A percentile compares a stretch with the other conserved stretches of the same genome.
phyloP scores from a whole-genome alignment of 1,140 invertebrate species.

The Nixonia krombeini region DNA sequence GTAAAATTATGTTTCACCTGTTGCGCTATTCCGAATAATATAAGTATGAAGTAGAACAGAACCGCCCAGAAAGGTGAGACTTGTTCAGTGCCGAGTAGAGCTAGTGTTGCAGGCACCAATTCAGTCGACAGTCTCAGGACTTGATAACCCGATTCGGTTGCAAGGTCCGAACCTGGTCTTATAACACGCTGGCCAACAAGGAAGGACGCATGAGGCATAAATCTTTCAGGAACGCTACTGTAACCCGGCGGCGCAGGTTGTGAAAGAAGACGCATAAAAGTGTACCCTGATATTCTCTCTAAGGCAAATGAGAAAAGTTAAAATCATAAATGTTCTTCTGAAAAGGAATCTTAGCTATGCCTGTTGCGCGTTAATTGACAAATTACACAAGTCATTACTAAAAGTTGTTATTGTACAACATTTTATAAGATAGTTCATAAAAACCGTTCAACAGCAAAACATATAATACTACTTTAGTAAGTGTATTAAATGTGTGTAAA shows the following conservation, averaged over 20 bases:
- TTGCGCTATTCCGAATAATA: constrained; percentile 89
- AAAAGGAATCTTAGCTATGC: no score
- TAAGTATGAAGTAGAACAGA: constrained; percentile 87
- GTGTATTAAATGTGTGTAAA: no score
- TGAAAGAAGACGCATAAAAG: constrained; percentile 76
- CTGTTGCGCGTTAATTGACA: no score
- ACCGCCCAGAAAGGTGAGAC: constrained; percentile 89
- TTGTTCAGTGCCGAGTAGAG: constrained; percentile 78
- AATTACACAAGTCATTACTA: no score
- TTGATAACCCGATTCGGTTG: constrained; percentile 82
- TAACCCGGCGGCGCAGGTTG: constrained; percentile 70
- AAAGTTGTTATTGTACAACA: no score
- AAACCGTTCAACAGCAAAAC: no score
- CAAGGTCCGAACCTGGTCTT: constrained; percentile 71
- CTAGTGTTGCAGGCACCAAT: constrained; percentile 86
- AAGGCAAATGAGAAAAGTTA: constrained; percentile 57
- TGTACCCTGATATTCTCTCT: constrained; percentile 83
- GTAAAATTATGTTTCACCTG: no score
- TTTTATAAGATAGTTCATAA: no score
- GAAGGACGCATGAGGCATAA: constrained; percentile 80
- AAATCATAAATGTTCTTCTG: no score
- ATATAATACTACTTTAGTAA: no score
- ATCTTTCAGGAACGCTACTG: constrained; percentile 74
- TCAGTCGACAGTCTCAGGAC: constrained; percentile 85
- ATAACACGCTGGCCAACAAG: constrained; percentile 80